A percentile compares a stretch with the other conserved stretches of the same genome.
Conservation (phyloP, 1,140 invertebrate genomes). For the Neodiprion lecontei region DNA sequence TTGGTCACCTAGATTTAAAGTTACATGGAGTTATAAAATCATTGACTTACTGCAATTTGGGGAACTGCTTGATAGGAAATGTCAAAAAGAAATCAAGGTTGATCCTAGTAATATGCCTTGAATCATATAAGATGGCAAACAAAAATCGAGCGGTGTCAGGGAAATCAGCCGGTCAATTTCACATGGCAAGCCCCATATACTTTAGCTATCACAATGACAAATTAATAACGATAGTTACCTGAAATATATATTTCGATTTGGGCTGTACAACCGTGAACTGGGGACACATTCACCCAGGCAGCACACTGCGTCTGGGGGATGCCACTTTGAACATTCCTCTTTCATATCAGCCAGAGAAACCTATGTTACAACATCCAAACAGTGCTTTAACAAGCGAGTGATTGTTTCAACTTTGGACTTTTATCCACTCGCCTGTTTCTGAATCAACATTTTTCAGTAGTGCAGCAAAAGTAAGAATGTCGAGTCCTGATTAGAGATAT, state of each 20-base stretch:
- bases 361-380: slow-evolving; percentile 9
- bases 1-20: too few species aligned
- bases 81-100: too few species aligned
- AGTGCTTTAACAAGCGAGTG: not conserved
- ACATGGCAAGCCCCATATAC: too few species aligned
- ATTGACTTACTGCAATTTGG: too few species aligned
- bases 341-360: slow-evolving; percentile 31
- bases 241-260: slow-evolving; percentile 39
- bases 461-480: slow-evolving; percentile 11
- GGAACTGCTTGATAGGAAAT: too few species aligned
- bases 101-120: too few species aligned
- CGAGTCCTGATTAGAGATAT: slow-evolving; percentile 9
- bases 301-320: slow-evolving; percentile 45
- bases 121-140: too few species aligned
- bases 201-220: too few species aligned
- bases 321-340: slow-evolving; percentile 35
- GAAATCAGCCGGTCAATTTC: too few species aligned
- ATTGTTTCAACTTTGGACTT: not conserved
- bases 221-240: slow-evolving; percentile 26
- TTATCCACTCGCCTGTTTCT: not conserved
- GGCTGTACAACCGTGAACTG: slow-evolving; percentile 26
- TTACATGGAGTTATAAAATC: too few species aligned
- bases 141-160: too few species aligned
- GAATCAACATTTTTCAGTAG: not conserved
- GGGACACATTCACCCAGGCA: slow-evolving; percentile 37